Evolutionary conservation across 2,888 invertebrate species (phyloP), one percentile per base, ranked within the genome.

Genomic region (Taphrorychus bicolor): DNA sequence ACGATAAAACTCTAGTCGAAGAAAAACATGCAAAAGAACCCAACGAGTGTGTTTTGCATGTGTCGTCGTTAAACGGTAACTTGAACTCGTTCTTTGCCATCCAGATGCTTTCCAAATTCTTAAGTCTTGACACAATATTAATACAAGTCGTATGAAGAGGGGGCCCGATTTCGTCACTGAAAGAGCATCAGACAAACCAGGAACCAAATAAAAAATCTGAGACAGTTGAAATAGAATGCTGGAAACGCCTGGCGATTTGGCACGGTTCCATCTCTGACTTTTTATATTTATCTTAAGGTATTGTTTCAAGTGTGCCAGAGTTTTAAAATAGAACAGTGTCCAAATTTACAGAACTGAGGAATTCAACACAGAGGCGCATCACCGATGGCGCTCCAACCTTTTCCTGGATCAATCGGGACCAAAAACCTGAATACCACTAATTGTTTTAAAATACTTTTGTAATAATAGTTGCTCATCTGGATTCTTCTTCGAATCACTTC

Each of bases 271-370:
- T 70, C 62, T 70, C 59, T 9, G 41, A 58, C 59, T 70, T 70
- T 70, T 70, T 70, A 70, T 70, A 66, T 66, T 66, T 70, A 70
- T 70, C 70, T 71, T 71, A 69, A 71, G 68, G 70, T 71, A 71
- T 71, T 71, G 70, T 71, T 71, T 68, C 65, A 59, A 69, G 62
- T 69, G 70, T 71, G 70, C 70, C 70, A 70, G 68, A 61, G 64
- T 62, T 59, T 61, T 45, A 70, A 71, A 71, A 71, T 71, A 71
- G 70, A 68, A 71, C 66, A 62, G 59, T 64, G 70, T 70, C 66
- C 66, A 62, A 66, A 63, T 66, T 70, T 70, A 70, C 66, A 62
- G 52, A 66, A 59, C 62, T 66, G 16, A 62, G 70, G 70, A 70
- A 70, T 70, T 66, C 48, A 40, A 19, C 21, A 2, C 70, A 70